Base-by-base conservation (phyloP, 1,140 invertebrate genomes). In the Drosophila paulistorum region DNA sequence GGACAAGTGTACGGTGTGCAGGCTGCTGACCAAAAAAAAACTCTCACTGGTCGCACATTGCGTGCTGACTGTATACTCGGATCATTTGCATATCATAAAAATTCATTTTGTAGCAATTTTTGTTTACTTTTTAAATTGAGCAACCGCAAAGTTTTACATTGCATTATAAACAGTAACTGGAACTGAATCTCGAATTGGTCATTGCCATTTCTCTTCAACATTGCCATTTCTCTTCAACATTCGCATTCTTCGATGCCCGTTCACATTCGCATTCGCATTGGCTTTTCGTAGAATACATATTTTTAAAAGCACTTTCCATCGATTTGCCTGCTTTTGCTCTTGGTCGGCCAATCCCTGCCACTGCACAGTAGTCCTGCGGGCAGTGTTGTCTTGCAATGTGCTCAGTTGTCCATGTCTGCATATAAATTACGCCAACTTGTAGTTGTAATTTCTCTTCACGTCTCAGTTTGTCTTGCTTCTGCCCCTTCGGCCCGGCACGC, bases 41-140 rank as follows among this genome's bases (percentile, higher is more conserved):
- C 68, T 60, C 61, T 30, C 26, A 64, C 20, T 35, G 45, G 11
- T 10, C 54, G 71, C 68, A 57, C 72, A 61, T 65, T 71, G 64
- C 64, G 69, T 71, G 63, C 65, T 63, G 45, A 66, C 30, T 17
- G 20, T n/a, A 20, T 1, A 54, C 10, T 26, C 17, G 57, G 17
- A 63, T 48, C 68, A 87, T 87, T 87, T 89, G 84, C 83, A 87
- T 87, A 77, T 87, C 80, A 89, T 89, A 89, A 89, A 87, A 87
- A 87, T 87, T 89, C 83, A 87, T 87, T 76, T 79, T 79, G 74
- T 80, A 71, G 77, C 77, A 80, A 51, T 87, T 87, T 87, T 89
- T 65, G 83, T 87, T 76, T 75, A 84, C 66, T 84, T 89, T 87
- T 89, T 80, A 87, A 87, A 87, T 87, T 87, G 84, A 89, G 80